Evolutionary conservation across 2,113 vertebrate species (phyloP).

Genomic region (Condylura cristata): DNA sequence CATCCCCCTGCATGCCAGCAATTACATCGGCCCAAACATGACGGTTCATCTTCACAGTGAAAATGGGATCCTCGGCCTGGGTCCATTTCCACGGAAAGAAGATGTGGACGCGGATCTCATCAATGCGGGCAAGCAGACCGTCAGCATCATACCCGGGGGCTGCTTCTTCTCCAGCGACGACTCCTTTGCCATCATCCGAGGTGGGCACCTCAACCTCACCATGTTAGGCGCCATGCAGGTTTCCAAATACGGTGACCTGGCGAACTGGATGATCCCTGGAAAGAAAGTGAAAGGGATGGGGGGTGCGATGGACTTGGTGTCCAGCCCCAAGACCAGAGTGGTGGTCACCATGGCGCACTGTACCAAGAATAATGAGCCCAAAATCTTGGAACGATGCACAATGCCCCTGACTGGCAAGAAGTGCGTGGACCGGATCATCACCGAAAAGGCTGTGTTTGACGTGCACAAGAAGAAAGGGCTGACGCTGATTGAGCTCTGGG

Average conservation of each 20-base stretch:
- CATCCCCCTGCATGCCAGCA: constrained; percentile 52
- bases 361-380: not conserved
- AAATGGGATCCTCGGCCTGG: constrained; percentile 41
- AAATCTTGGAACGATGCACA: not conserved
- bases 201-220: constrained; percentile 44
- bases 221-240: constrained; percentile 58
- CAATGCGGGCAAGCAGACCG: not conserved
- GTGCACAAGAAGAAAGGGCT: constrained; percentile 91
- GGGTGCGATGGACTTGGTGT: constrained; percentile 39
- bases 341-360: constrained; percentile 45
- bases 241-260: constrained; percentile 36
- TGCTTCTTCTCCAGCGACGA: not conserved
- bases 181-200: constrained; percentile 38
- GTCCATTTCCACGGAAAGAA: not conserved
- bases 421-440: constrained; percentile 9
- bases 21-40: not conserved
- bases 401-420: not conserved
- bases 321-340: not conserved
- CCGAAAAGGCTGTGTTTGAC: constrained; percentile 91
- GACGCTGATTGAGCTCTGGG: constrained; percentile 92
- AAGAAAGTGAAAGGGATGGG: constrained; percentile 58
- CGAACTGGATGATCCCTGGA: constrained; percentile 27
- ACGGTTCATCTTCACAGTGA: constrained; percentile 34
- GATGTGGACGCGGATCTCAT: constrained; percentile 23
- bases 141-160: not conserved